phyloP scores from a whole-genome alignment of 1,140 invertebrate species.

The Drosophila sechellia region DNA sequence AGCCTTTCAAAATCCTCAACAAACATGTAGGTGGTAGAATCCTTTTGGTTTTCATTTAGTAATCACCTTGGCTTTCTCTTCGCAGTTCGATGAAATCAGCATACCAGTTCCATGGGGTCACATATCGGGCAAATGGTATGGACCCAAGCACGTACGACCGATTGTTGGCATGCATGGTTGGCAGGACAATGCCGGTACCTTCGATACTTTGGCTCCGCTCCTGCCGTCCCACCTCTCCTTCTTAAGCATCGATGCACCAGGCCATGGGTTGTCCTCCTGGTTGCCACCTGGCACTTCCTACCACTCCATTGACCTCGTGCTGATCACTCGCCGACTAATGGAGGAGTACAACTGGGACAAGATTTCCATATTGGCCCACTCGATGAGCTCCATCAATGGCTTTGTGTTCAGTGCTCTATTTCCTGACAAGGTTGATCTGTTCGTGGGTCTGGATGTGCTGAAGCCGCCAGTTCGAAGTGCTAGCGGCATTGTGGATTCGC shows the following conservation, averaged over 20 bases:
- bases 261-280: slow-evolving; percentile 89
- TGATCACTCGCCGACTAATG: slow-evolving; percentile 86
- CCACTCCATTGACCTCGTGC: slow-evolving; percentile 86
- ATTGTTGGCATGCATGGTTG: slow-evolving; percentile 91
- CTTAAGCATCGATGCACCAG: slow-evolving; percentile 89
- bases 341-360: slow-evolving; percentile 89
- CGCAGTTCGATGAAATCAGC: slow-evolving; percentile 86
- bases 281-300: slow-evolving; percentile 88
- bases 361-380: slow-evolving; percentile 89
- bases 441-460: slow-evolving; percentile 88
- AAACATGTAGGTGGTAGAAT: slow-evolving; percentile 54
- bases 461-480: slow-evolving; percentile 85
- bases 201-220: slow-evolving; percentile 88
- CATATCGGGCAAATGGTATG: slow-evolving; percentile 89
- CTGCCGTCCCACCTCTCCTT: slow-evolving; percentile 87
- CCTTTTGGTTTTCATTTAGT: not conserved
- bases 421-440: slow-evolving; percentile 87
- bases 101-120: slow-evolving; percentile 89
- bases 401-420: slow-evolving; percentile 87
- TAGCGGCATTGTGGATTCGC: slow-evolving; percentile 48
- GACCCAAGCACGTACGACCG: slow-evolving; percentile 87
- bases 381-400: slow-evolving; percentile 87
- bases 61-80: slow-evolving; percentile 31
- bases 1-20: slow-evolving; percentile 42
- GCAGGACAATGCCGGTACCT: slow-evolving; percentile 91